Conservation (phyloP, 1,140 invertebrate genomes). For the Drosophila punjabiensis region DNA sequence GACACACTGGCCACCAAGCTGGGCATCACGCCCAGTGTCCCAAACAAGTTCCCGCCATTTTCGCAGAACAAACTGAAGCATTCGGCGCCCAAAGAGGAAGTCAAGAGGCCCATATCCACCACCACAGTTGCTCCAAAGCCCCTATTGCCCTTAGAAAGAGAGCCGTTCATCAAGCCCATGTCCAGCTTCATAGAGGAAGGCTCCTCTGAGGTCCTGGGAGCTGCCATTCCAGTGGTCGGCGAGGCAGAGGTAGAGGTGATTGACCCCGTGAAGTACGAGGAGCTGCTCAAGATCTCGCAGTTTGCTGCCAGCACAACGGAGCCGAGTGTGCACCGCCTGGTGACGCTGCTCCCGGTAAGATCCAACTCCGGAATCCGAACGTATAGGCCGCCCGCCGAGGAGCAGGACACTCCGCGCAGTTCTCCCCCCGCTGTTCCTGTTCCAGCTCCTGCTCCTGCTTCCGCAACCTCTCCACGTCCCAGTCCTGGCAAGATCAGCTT, state of each 20-base stretch:
- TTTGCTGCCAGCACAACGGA: constrained; percentile 66
- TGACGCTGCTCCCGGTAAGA: constrained; percentile 79
- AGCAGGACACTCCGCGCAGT: constrained; percentile 55
- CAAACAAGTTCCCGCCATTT: constrained; percentile 80
- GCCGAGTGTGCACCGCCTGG: constrained; percentile 66
- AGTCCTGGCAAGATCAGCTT: constrained; percentile 39
- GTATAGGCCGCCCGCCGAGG: constrained; percentile 64
- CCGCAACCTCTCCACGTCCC: not conserved
- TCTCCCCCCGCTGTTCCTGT: not conserved
- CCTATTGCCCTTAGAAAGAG: constrained; percentile 54
- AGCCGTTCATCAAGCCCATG: constrained; percentile 79
- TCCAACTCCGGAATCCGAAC: constrained; percentile 84
- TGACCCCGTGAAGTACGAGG: constrained; percentile 83
- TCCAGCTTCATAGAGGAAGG: constrained; percentile 74
- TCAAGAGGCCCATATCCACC: constrained; percentile 43
- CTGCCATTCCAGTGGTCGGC: constrained; percentile 77
- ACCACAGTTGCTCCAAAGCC: constrained; percentile 32
- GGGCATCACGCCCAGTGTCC: constrained; percentile 76
- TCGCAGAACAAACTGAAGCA: constrained; percentile 80
- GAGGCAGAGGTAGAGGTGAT: constrained; percentile 84
- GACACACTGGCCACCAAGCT: constrained; percentile 83
- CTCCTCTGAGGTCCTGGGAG: constrained; percentile 67
- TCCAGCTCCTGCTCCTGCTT: constrained; percentile 1
- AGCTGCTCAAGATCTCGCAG: constrained; percentile 77
- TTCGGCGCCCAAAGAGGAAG: constrained; percentile 52